Evolutionary conservation across 2,797 vertebrate genomes (phyloP).

Genomic region (Chaunax sp.): DNA sequence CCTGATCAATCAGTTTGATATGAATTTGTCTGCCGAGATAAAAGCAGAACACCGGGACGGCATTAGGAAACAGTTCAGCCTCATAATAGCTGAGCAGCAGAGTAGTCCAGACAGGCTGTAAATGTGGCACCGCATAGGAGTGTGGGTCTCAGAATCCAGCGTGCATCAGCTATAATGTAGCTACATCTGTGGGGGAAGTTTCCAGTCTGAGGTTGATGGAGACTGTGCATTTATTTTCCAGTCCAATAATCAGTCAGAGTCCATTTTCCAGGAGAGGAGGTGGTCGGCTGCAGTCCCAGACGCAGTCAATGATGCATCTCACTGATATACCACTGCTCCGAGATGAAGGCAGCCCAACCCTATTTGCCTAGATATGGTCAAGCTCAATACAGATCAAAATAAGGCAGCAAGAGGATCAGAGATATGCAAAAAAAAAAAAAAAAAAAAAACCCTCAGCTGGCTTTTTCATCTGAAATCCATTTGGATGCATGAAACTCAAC

Average conservation of each 20-base stretch:
- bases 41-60: slow-evolving; percentile 16
- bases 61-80: slow-evolving; percentile 4
- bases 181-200: slow-evolving; percentile 39
- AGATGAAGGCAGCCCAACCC: slow-evolving; percentile 40
- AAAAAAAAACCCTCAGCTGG: neutral
- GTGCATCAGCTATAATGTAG: slow-evolving; percentile 34
- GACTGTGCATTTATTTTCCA: slow-evolving; percentile 66
- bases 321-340: slow-evolving; percentile 27
- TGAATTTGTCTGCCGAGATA: slow-evolving; percentile 5
- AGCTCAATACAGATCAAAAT: slow-evolving; percentile 50
- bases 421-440: slow-evolving; percentile 19
- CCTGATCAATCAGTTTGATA: slow-evolving; percentile 29
- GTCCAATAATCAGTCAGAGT: slow-evolving; percentile 59
- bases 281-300: slow-evolving; percentile 18
- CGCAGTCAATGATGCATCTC: slow-evolving; percentile 50
- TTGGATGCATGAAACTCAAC: slow-evolving; percentile 33
- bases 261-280: slow-evolving; percentile 44
- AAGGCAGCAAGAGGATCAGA: slow-evolving; percentile 25
- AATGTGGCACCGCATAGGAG: slow-evolving; percentile 18
- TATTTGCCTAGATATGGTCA: slow-evolving; percentile 42
- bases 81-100: neutral
- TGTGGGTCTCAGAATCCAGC: slow-evolving; percentile 20
- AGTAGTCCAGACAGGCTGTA: slow-evolving; percentile 23
- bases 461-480: slow-evolving; percentile 34
- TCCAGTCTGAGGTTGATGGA: slow-evolving; percentile 55